Conservation (phyloP, 1,140 invertebrate species). For the Bombus pascuorum region DNA sequence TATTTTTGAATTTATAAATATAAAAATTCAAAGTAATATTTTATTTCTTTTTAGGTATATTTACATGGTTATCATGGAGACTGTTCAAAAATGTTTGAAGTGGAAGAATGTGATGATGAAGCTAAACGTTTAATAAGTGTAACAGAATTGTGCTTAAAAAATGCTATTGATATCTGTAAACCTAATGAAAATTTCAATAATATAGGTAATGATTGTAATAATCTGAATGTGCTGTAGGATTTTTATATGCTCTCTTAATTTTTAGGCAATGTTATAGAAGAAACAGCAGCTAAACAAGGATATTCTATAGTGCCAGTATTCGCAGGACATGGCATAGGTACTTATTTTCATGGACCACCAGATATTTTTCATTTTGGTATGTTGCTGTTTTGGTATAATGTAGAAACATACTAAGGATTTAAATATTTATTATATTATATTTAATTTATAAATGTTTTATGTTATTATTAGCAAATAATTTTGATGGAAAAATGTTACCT, state of each 20-base stretch:
- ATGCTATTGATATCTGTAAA: slow-evolving; percentile 90
- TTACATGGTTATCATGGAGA: slow-evolving; percentile 95
- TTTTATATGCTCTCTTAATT: slow-evolving; percentile 42
- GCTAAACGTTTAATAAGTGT: slow-evolving; percentile 87
- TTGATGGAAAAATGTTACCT: slow-evolving; percentile 89
- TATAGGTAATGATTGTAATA: slow-evolving; percentile 85
- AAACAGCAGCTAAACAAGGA: slow-evolving; percentile 85
- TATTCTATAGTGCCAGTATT: slow-evolving; percentile 90
- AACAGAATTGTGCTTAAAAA: slow-evolving; percentile 88
- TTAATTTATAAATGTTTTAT: neutral
- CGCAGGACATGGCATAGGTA: slow-evolving; percentile 96
- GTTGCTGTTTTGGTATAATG: slow-evolving; percentile 25
- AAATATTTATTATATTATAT: too few relatives aligned
- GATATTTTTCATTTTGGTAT: slow-evolving; percentile 92
- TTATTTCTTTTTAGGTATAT: slow-evolving; percentile 86
- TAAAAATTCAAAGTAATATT: slow-evolving; percentile 16
- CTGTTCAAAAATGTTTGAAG: slow-evolving; percentile 92
- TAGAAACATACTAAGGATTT: neutral
- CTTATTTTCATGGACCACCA: slow-evolving; percentile 95
- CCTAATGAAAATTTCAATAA: slow-evolving; percentile 88
- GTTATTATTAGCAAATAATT: slow-evolving; percentile 85
- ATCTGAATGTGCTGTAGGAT: neutral
- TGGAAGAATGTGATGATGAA: slow-evolving; percentile 91
- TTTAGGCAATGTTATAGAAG: slow-evolving; percentile 84
- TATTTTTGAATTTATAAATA: neutral